Evolutionary conservation across 2,113 vertebrate species (phyloP), one percentile per base, ranked within the genome.

Genomic region (Corythoichthys haematopterus): DNA sequence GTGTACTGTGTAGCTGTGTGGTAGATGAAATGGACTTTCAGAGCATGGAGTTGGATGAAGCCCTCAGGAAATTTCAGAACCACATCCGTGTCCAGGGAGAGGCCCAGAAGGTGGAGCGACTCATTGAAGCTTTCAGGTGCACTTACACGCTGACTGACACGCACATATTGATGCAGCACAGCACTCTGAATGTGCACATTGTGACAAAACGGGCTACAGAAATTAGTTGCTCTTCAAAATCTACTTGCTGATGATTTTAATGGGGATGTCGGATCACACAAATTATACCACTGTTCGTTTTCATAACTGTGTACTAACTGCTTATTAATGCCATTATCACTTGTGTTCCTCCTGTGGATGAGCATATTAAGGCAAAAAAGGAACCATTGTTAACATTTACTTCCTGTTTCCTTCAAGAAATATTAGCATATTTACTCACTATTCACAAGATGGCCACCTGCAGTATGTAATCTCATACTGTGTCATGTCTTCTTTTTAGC

Each of bases 11-110:
- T 40, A 99, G 97, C 86, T 99, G 97, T 45, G 96, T 99, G 80
- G 97, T 99, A 16, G 96, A 99, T 68, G 95, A 99, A 85, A 96
- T 99, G 95, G 96, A 99, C 84, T 98, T 99, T 88, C 95, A 95
- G 16, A 85, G 92, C 65, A 97, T 96, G 96, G 97, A 99, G 89
- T 90, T 99, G 84, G 97, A 99, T 56, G 96, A 99, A 87, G 97
- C 97, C 40, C 94, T 99, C 83, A 90, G 97, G 82, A 98, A 98
- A 87, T 98, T 99, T 89, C 97, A 99, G 88, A 95, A 96, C 40
- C 97, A 99, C 82, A 98, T 99, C 75, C 94, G 96, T 55, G 95
- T 99, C 63, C 97, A 99, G 79, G 96, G 97, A 35, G 97, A 98
- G 78, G 96, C 96, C 1, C 96, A 98, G 90, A 99, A 98, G 78